These are phyloP conservation scores for Australoheros scitulus DNA, from an alignment of 2,113 vertebrate genomes.

Conservation along the genomic window DNA sequence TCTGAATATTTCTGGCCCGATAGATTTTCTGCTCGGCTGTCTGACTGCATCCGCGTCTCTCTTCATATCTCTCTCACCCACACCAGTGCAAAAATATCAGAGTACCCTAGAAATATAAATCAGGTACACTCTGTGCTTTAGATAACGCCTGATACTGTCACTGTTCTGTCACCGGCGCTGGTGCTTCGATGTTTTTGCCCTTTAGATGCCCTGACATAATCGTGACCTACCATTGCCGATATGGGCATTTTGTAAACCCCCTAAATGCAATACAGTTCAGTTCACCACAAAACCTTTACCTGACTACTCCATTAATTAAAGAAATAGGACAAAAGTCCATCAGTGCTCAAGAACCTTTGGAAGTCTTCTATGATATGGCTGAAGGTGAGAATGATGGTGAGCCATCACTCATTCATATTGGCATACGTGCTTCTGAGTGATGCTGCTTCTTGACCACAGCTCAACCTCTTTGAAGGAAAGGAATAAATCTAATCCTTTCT, in stretches of 20 bases:
- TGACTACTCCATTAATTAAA: background rate
- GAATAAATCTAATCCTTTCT: background rate
- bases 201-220: background rate
- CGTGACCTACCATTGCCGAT: background rate
- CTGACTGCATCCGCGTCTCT: conserved; percentile 2
- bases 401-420: background rate
- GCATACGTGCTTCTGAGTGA: background rate
- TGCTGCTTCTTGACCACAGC: background rate
- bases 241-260: background rate
- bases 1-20: conserved; percentile 11
- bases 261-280: background rate
- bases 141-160: background rate
- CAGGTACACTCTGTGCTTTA: background rate
- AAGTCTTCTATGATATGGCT: background rate
- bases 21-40: conserved; percentile 13
- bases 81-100: background rate
- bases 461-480: background rate
- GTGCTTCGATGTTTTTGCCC: background rate
- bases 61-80: background rate
- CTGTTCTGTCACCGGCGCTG: background rate
- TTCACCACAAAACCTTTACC: background rate
- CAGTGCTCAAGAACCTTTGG: background rate
- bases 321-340: background rate
- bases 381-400: background rate
- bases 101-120: background rate